phyloP scores from a whole-genome alignment of 2,113 vertebrate genomes.

The Dissostichus mawsoni region DNA sequence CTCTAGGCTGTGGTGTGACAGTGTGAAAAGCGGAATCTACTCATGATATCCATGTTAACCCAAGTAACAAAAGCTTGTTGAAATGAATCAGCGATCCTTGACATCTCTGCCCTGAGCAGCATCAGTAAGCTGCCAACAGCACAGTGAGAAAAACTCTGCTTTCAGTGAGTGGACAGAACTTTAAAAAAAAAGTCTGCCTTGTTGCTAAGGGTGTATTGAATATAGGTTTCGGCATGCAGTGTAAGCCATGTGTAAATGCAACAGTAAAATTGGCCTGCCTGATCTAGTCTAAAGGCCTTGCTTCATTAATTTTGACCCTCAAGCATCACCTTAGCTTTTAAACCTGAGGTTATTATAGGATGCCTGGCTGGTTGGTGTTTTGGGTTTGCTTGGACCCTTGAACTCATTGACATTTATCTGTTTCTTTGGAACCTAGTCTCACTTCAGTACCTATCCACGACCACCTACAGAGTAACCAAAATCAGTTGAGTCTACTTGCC shows the following conservation, averaged over 20 bases:
- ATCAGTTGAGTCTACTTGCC: neutral
- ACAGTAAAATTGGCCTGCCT: neutral
- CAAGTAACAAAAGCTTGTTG: slow-evolving; percentile 21
- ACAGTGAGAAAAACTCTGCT: neutral
- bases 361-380: slow-evolving; percentile 26
- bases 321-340: neutral
- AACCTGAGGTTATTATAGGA: neutral
- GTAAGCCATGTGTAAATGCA: neutral
- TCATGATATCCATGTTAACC: neutral
- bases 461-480: slow-evolving; percentile 27
- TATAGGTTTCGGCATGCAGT: neutral
- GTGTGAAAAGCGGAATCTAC: slow-evolving; percentile 25
- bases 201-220: neutral
- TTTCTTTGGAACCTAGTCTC: slow-evolving; percentile 20
- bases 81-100: neutral
- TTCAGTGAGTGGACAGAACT: neutral
- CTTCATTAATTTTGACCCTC: slow-evolving; percentile 1
- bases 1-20: slow-evolving; percentile 34
- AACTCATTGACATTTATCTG: slow-evolving; percentile 36
- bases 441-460: neutral
- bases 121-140: neutral
- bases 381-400: slow-evolving; percentile 31
- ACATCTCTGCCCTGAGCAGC: slow-evolving; percentile 3
- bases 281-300: neutral
- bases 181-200: neutral